phyloP scores from a whole-genome alignment of 2,888 invertebrate genomes.

The Masnerella sp. region DNA sequence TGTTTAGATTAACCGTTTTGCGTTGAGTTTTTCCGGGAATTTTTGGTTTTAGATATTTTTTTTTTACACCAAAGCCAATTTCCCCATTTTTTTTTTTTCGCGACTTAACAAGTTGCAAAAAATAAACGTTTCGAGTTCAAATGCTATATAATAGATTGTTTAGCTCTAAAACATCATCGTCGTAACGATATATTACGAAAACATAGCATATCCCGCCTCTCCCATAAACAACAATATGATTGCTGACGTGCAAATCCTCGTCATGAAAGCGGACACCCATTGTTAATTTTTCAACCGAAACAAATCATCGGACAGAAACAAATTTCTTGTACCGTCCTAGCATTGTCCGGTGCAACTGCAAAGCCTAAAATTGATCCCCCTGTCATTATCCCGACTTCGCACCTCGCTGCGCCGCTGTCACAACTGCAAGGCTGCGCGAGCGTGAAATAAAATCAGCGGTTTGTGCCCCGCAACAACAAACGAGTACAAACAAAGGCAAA shows the following conservation, averaged over 20 bases:
- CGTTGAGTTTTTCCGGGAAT: too few relatives aligned
- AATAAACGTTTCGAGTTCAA: too few relatives aligned
- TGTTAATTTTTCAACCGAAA: slow-evolving; percentile 33
- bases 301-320: slow-evolving; percentile 35
- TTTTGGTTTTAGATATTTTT: too few relatives aligned
- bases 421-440: slow-evolving; percentile 9
- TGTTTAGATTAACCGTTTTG: too few relatives aligned
- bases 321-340: slow-evolving; percentile 13
- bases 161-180: too few relatives aligned
- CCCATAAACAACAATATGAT: not conserved
- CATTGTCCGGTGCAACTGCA: slow-evolving; percentile 10
- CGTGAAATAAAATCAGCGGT: slow-evolving; percentile 28
- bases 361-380: slow-evolving; percentile 31
- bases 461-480: slow-evolving; percentile 11
- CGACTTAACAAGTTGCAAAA: too few relatives aligned
- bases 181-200: not conserved
- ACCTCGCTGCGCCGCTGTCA: slow-evolving; percentile 19
- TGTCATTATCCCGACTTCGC: slow-evolving; percentile 13
- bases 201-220: not conserved
- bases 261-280: slow-evolving; percentile 2
- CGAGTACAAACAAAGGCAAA: slow-evolving; percentile 4
- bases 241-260: not conserved
- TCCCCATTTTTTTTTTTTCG: too few relatives aligned
- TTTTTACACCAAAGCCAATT: too few relatives aligned
- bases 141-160: too few relatives aligned